Evolutionary conservation across 2,888 invertebrate genomes (phyloP), one percentile per base, ranked within the genome.

Genomic region (Hydraecia micacea): DNA sequence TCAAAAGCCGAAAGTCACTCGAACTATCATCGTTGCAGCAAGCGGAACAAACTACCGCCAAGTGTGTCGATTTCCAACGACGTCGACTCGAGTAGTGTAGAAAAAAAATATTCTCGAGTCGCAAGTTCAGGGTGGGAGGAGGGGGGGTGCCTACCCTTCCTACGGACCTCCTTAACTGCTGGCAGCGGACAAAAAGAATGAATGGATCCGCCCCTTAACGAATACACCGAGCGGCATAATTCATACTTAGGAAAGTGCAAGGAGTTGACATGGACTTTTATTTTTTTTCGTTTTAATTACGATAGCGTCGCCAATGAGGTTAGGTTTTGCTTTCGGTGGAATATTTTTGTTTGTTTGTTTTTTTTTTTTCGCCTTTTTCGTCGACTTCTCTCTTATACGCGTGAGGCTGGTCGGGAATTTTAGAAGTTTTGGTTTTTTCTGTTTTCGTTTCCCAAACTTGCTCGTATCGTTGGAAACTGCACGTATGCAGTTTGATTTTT

Each of bases 171-270:
- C 96, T 96, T 97, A 96, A 96, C 95, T 95, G 96, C 93, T 94
- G 91, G 90, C 91, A 94, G 93, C 96, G 96, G 96, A 96, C 97
- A 96, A 97, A 97, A 97, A 96, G 96, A 97, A 96, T 96, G 96
- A 96, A 97, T 96, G 94, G 96, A 96, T 96, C 96, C 96, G 96
- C 96, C 96, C 96, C 97, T 95, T 96, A 96, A 95, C 96, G 96
- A 96, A 96, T 96, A 96, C 96, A 96, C 96, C 96, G 96, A 96
- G 94, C 96, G 96, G 96, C 95, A 96, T 97, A 97, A 97, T 97
- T 97, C 95, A 96, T 96, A 96, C 96, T 96, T 96, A 96, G 95
- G 94, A 95, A 95, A 96, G 93, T 94, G 96, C 93, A 96, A 96
- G 96, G 96, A 96, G 96, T 95, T 96, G 96, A 95, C 95, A 94